A percentile compares a stretch with the other conserved stretches of the same genome.
phyloP scores from a whole-genome alignment of 2,113 vertebrate genomes.

The Toxotes chatareus region DNA sequence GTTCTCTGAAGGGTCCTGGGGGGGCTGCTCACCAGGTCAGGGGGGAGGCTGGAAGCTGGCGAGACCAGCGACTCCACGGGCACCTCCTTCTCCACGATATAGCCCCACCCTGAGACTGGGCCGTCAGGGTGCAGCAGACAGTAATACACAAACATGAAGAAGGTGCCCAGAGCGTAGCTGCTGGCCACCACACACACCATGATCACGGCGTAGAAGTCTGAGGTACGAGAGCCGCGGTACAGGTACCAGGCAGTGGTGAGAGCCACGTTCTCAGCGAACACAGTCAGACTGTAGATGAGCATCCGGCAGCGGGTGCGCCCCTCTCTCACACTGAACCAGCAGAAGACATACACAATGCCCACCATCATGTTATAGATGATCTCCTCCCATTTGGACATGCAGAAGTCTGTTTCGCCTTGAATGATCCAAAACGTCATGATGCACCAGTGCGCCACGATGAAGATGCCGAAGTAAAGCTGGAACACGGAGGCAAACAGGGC shows the following conservation, averaged over 20 bases:
- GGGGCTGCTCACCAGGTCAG: constrained; percentile 90
- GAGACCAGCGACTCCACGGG: constrained; percentile 75
- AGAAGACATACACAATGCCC: constrained; percentile 97
- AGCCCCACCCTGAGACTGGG: constrained; percentile 87
- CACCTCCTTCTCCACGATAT: constrained; percentile 82
- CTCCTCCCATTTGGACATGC: constrained; percentile 99
- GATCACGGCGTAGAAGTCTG: constrained; percentile 92
- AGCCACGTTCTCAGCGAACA: constrained; percentile 90
- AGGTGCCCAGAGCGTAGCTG: constrained; percentile 96
- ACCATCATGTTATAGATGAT: constrained; percentile 99
- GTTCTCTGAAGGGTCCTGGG: constrained; percentile 96
- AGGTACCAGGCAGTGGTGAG: constrained; percentile 95
- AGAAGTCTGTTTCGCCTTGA: constrained; percentile 98
- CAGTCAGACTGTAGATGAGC: constrained; percentile 92
- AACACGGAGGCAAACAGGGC: constrained; percentile 97
- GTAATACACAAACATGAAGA: constrained; percentile 99
- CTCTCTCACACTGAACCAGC: constrained; percentile 98
- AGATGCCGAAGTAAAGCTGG: constrained; percentile 98
- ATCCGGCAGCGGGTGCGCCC: constrained; percentile 95
- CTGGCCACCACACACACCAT: constrained; percentile 94
- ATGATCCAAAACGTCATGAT: constrained; percentile 99
- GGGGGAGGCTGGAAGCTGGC: constrained; percentile 74
- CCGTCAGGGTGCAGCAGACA: constrained; percentile 96
- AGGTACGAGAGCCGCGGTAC: constrained; percentile 82
- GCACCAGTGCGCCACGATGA: constrained; percentile 98